Conservation (phyloP, 2,797 vertebrate species). For the Gila robusta region DNA sequence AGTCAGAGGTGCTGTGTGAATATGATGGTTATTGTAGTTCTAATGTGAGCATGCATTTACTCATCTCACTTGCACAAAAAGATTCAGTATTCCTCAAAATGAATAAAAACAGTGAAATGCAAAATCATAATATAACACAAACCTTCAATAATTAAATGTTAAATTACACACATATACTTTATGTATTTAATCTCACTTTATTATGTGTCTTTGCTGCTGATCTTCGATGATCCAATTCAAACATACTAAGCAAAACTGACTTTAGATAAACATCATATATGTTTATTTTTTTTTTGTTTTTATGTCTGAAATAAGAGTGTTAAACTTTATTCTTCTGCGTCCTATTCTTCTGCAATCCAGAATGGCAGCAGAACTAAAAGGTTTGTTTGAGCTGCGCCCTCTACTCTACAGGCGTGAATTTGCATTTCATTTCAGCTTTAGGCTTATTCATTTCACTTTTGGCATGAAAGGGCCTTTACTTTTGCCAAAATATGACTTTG, state of each 20-base stretch:
- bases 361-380: not conserved
- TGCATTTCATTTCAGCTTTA: not conserved
- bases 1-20: not conserved
- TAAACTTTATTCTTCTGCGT: not conserved
- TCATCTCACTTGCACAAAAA: not conserved
- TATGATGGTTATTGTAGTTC: not conserved
- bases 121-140: not conserved
- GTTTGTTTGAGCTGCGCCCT: not conserved
- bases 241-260: not conserved
- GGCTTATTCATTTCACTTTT: not conserved
- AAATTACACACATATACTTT: not conserved
- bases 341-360: constrained; percentile 1
- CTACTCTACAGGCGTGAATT: not conserved
- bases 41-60: not conserved
- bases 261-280: not conserved
- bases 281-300: not conserved
- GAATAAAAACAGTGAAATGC: not conserved
- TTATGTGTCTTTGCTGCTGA: not conserved
- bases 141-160: not conserved
- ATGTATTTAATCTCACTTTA: not conserved
- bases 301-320: not conserved
- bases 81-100: not conserved
- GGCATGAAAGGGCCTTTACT: not conserved
- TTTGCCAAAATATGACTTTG: not conserved
- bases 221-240: not conserved